phyloP scores from a whole-genome alignment of 2,113 vertebrate genomes.

The Prunella himalayana region DNA sequence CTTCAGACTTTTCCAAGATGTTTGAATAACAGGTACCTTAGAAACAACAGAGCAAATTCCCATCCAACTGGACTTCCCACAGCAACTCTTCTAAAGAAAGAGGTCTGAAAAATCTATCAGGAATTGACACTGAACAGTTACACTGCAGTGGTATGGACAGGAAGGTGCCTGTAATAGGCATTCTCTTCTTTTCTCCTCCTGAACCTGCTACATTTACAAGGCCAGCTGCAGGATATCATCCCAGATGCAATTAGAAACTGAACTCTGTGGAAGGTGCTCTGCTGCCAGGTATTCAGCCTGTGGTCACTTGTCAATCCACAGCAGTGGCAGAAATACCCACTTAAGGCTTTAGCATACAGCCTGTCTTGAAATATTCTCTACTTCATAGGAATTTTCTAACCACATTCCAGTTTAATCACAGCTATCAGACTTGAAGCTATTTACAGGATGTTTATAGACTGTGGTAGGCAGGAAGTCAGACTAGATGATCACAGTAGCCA shows the following conservation, averaged over 20 bases:
- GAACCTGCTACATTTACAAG: not conserved
- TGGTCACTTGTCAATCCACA: not conserved
- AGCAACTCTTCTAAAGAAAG: not conserved
- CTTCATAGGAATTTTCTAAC: conserved; percentile 1
- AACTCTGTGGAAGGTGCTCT: not conserved
- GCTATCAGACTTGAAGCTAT: conserved; percentile 30
- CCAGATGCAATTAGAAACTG: accelerated
- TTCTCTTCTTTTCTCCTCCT: too few relatives aligned
- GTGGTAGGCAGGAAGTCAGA: conserved; percentile 5
- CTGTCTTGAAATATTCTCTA: not conserved
- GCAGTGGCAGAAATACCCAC: not conserved
- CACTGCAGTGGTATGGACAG: accelerated
- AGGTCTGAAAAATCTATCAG: not conserved
- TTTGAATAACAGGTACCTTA: not conserved
- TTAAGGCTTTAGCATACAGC: accelerated
- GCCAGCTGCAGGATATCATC: not conserved
- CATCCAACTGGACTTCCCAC: not conserved
- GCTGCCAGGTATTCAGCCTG: not conserved
- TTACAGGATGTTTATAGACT: conserved; percentile 64
- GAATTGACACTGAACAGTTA: not conserved
- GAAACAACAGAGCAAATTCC: not conserved
- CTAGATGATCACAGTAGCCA: conserved; percentile 43
- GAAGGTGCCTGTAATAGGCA: not conserved
- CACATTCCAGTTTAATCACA: conserved; percentile 46
- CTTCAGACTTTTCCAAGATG: not conserved